phyloP scores from a whole-genome alignment of 2,797 vertebrate species.

The Hyperoplus immaculatus region DNA sequence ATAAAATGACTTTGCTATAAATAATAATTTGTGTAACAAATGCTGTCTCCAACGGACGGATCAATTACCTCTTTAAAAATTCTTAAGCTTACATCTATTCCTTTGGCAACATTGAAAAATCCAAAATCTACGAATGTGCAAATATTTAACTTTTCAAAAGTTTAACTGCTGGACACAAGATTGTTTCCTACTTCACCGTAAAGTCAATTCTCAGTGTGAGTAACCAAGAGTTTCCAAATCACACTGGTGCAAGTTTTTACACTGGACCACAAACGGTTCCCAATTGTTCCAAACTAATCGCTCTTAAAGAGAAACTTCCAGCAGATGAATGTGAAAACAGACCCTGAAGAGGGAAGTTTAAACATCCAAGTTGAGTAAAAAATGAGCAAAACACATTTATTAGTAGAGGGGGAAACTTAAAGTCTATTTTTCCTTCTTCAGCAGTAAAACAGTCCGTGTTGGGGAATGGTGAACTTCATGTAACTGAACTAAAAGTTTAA shows the following conservation, averaged over 20 bases:
- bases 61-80: no score
- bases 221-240: background rate
- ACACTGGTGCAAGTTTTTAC: background rate
- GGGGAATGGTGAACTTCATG: no score
- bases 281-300: background rate
- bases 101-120: background rate
- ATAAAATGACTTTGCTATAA: background rate
- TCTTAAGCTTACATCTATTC: background rate
- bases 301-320: background rate
- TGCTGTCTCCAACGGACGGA: no score
- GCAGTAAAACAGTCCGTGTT: no score
- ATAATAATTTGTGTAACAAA: background rate
- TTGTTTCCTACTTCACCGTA: background rate
- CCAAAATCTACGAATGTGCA: background rate
- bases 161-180: background rate
- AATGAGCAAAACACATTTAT: background rate
- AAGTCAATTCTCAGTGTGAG: background rate
- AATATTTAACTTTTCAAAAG: background rate
- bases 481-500: no score
- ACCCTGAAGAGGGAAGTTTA: background rate
- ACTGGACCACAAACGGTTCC: background rate
- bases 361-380: background rate
- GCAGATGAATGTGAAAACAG: background rate
- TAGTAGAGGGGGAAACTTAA: no score
- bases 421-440: no score